Base-by-base conservation (phyloP, 2,888 invertebrate species). In the Nomada flava region DNA sequence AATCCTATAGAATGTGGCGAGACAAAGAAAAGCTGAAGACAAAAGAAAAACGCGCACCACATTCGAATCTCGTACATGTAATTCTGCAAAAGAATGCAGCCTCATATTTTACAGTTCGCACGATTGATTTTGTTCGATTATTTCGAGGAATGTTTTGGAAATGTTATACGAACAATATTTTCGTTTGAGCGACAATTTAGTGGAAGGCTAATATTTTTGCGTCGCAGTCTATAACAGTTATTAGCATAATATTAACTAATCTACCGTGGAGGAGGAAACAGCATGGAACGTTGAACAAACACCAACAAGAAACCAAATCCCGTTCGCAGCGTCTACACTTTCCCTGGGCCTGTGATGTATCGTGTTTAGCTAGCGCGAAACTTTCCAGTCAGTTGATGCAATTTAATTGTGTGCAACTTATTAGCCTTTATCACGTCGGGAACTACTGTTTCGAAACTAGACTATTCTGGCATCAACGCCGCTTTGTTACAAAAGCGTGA, bases 301-400 rank as follows among this genome's bases (percentile, higher is more conserved):
- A 70, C 2, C 29, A 29, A 10, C 20, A 70, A 70, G 59, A 47
- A 69, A 69, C 44, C 44, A 69, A 70, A 70, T 59, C 44, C 26
- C 59, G 47, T 20, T 26, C 42, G 7, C 18, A 2, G 26, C 7
- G 18, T 5, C 9, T 64, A 20, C 47, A 50, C 59, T 59, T 60
- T 59, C 59, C 4, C 18, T 5, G 15, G 13, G 15, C 18, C 4
- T 47, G 47, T 20, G 10, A 55, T 60, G 20, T 5, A 26, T 50
- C 23, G n/a, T 5, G 47, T 20, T 69, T 29, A 59, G 26, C 5
- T 2, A 5, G 2, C 20, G 3, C n/a, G 70, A 50, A 55, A 64
- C 72, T 79, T 62, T 47, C 26, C 53, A 62, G 62, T 74, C 55
- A 11, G 53, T 36, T 20, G 50, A 50, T 50, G 50, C 29, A 50